These are phyloP conservation scores for Drosophila sulfurigaster DNA, from an alignment of 1,140 invertebrate genomes.

Conservation along the genomic window DNA sequence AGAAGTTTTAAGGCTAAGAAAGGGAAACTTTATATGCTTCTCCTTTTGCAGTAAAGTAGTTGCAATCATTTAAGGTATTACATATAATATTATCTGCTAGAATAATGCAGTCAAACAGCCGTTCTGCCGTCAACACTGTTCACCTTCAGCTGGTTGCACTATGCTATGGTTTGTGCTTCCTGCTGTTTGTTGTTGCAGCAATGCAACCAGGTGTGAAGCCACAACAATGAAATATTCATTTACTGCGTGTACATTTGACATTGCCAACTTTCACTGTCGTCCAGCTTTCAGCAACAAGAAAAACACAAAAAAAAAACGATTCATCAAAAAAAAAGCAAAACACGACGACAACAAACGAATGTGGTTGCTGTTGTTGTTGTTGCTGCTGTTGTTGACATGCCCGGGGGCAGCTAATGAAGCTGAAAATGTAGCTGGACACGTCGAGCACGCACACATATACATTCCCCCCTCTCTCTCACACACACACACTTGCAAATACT, in stretches of 20 bases:
- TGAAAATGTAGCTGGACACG: constrained; percentile 30
- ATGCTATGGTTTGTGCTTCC: neutral
- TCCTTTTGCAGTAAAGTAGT: too few relatives aligned
- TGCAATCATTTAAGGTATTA: too few relatives aligned
- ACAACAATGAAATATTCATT: constrained; percentile 45
- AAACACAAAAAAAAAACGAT: constrained; percentile 11
- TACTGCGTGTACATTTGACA: constrained; percentile 42
- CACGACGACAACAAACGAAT: constrained; percentile 12
- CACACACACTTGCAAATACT: neutral
- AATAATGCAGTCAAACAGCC: neutral
- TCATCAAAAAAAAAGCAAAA: constrained; percentile 27
- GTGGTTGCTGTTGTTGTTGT: constrained; percentile 12
- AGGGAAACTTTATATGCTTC: too few relatives aligned
- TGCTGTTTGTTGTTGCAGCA: neutral
- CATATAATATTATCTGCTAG: neutral
- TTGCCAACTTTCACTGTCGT: constrained; percentile 45
- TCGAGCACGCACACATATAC: neutral
- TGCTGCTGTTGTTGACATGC: constrained; percentile 23
- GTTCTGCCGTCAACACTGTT: neutral
- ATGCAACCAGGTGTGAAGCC: constrained; percentile 28
- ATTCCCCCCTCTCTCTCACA: neutral
- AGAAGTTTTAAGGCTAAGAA: too few relatives aligned
- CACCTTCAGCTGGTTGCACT: constrained; percentile 8
- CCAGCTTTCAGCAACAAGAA: constrained; percentile 1
- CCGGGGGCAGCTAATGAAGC: constrained; percentile 33